phyloP scores from a whole-genome alignment of 2,113 vertebrate species.

The Nesoenas mayeri region DNA sequence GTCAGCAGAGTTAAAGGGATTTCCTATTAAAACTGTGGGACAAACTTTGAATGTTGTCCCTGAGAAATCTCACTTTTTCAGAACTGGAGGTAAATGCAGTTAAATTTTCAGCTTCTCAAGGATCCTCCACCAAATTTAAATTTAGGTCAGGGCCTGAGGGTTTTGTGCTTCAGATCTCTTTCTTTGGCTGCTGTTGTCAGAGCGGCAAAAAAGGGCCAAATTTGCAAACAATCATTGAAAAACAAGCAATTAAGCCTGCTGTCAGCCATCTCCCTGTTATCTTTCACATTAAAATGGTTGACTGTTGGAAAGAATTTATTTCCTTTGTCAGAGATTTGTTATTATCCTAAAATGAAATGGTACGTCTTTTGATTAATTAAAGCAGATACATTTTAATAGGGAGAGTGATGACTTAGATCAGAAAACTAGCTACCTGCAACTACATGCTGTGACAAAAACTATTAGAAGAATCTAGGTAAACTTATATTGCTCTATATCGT shows the following conservation, averaged over 20 bases:
- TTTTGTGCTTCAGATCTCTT: background rate
- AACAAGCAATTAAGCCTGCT: background rate
- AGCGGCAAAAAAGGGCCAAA: background rate
- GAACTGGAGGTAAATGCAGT: background rate
- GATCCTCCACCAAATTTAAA: background rate
- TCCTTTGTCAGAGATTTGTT: background rate
- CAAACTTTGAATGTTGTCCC: rapidly evolving
- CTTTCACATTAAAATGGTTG: background rate
- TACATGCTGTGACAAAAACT: background rate
- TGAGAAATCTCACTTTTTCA: background rate
- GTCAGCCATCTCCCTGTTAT: background rate
- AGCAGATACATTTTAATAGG: background rate
- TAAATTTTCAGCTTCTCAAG: background rate
- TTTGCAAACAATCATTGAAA: background rate
- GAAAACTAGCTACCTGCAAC: background rate
- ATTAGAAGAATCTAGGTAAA: background rate
- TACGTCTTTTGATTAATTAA: background rate
- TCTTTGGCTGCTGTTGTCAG: background rate
- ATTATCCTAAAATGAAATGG: background rate
- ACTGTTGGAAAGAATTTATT: background rate
- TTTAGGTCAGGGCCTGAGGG: background rate
- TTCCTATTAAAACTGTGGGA: background rate
- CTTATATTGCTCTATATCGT: too few relatives aligned
- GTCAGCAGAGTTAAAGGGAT: background rate
- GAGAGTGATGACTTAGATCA: background rate